Conservation (phyloP, 2,797 vertebrate genomes). For the Rhinoraja longicauda region DNA sequence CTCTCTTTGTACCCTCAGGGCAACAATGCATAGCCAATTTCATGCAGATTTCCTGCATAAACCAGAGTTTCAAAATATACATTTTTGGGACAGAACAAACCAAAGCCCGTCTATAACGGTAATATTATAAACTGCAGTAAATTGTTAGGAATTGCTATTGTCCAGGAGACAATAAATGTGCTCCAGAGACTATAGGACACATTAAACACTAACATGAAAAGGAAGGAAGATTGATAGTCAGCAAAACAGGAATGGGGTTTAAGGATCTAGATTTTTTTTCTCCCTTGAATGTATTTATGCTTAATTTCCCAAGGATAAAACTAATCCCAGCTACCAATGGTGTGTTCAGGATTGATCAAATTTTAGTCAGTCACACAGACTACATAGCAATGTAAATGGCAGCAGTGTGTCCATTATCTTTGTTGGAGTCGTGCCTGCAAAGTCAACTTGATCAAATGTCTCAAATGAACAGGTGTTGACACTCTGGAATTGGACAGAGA, state of each 20-base stretch:
- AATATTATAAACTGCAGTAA: background rate
- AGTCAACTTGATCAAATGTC: background rate
- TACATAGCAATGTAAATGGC: background rate
- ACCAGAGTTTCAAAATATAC: background rate
- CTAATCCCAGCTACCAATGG: background rate
- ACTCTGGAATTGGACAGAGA: background rate
- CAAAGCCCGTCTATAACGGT: background rate
- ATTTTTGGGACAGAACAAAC: background rate
- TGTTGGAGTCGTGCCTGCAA: background rate
- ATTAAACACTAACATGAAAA: background rate
- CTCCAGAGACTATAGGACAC: background rate
- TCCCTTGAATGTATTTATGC: background rate
- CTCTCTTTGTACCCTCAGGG: background rate
- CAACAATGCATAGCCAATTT: background rate
- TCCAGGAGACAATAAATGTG: background rate
- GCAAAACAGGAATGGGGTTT: background rate
- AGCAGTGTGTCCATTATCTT: background rate
- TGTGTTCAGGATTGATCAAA: background rate
- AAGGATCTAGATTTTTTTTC: background rate
- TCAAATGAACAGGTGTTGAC: background rate
- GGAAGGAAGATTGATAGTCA: background rate
- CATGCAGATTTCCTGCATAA: background rate
- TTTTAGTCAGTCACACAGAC: background rate
- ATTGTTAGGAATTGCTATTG: background rate
- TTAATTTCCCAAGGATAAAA: background rate